These are phyloP conservation scores for Sphaeramia orbicularis DNA, from an alignment of 2,797 vertebrate species.

Conservation along the genomic window DNA sequence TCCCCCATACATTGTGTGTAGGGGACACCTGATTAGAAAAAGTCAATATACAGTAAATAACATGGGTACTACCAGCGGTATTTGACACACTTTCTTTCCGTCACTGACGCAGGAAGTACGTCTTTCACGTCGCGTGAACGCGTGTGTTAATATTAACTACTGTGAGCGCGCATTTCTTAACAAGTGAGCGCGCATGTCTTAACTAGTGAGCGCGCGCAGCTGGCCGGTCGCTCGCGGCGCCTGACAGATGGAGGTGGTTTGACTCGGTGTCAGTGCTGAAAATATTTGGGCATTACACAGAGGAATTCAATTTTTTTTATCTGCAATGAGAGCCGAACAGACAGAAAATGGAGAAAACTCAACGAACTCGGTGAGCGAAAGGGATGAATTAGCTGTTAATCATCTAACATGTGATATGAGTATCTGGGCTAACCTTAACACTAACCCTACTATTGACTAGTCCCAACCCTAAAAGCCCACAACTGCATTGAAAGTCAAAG, in stretches of 20 bases:
- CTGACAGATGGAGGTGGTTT: constrained; percentile 78
- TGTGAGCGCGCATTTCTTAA: no score
- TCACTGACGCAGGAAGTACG: background rate
- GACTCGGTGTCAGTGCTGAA: constrained; percentile 41
- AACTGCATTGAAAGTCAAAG: no score
- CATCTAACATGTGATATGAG: constrained; percentile 29
- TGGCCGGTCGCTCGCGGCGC: constrained; percentile 33
- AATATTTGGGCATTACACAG: constrained; percentile 45
- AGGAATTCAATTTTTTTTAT: constrained; percentile 37
- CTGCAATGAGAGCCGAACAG: constrained; percentile 82
- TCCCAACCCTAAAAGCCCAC: no score
- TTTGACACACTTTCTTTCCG: background rate
- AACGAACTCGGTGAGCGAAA: constrained; percentile 82
- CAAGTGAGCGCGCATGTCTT: constrained; percentile 16
- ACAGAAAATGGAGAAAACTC: constrained; percentile 79
- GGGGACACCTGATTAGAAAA: no score
- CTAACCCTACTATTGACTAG: background rate
- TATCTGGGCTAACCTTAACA: background rate
- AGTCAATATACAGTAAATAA: no score
- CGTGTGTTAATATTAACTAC: constrained; percentile 4
- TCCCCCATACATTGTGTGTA: no score
- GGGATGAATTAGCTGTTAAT: constrained; percentile 21
- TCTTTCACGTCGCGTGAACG: constrained; percentile 12
- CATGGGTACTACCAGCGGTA: no score
- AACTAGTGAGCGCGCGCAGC: constrained; percentile 58